Evolutionary conservation across 2,113 vertebrate species (phyloP).

Genomic region (Coreoperca whiteheadi): DNA sequence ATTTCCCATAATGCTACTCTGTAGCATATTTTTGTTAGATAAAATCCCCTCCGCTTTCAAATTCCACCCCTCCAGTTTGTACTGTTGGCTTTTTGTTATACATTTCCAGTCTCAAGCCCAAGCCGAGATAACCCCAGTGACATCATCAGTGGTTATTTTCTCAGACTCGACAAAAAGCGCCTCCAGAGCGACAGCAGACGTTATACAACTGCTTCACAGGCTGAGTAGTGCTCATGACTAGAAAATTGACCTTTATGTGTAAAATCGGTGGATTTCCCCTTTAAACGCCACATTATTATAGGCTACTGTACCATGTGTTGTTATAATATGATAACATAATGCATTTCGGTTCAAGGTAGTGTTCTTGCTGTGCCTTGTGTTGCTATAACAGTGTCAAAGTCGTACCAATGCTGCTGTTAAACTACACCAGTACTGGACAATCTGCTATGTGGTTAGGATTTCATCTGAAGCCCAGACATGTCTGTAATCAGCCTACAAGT

Average conservation of each 20-base stretch:
- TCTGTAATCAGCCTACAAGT: slow-evolving; percentile 4
- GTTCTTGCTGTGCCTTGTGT: neutral
- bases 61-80: too few species aligned
- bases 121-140: neutral
- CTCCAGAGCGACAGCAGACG: neutral
- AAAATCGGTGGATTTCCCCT: neutral
- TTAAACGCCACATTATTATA: neutral
- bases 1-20: too few species aligned
- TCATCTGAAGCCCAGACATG: slow-evolving; percentile 3
- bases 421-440: neutral
- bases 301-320: neutral
- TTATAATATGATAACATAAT: neutral
- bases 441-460: neutral
- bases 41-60: too few species aligned
- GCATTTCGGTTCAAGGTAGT: neutral
- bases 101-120: neutral
- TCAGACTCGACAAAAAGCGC: neutral
- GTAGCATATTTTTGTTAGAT: too few species aligned
- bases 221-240: too few species aligned
- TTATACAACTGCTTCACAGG: neutral
- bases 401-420: neutral
- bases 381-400: neutral
- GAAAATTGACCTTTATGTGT: neutral
- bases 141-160: neutral
- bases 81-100: neutral